Percentiles rank a stretch among this genome's conserved stretches.
phyloP scores from a whole-genome alignment of 2,797 vertebrate genomes.

The Protonibea diacanthus region DNA sequence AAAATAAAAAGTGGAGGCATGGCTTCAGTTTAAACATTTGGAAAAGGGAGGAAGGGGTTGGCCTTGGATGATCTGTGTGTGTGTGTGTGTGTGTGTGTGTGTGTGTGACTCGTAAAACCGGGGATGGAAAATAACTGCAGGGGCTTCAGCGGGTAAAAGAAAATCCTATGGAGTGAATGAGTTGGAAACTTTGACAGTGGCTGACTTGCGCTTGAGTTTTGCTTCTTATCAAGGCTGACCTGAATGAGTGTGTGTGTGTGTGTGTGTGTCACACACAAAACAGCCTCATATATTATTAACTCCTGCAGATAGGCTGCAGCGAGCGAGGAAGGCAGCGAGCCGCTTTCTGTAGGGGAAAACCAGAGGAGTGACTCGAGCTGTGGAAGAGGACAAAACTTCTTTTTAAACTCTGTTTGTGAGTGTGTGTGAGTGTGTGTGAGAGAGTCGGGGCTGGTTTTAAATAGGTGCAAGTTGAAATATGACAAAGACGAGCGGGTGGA shows the following conservation, averaged over 20 bases:
- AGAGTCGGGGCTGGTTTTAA: not conserved
- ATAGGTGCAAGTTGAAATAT: not conserved
- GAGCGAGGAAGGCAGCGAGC: conserved; percentile 9
- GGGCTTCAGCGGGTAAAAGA: not conserved
- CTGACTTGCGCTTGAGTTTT: not conserved
- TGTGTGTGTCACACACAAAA: conserved; percentile 53
- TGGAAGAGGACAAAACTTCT: conserved; percentile 26
- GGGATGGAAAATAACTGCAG: conserved; percentile 56
- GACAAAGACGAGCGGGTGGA: conserved; percentile 6
- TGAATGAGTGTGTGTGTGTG: conserved; percentile 33
- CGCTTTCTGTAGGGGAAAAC: conserved; percentile 25
- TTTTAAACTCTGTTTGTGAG: not conserved
- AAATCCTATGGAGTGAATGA: conserved; percentile 35
- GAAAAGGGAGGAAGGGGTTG: conserved; percentile 33
- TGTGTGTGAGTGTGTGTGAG: too few species aligned
- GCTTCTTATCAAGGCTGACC: conserved; percentile 61
- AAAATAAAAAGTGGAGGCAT: conserved; percentile 49
- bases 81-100: too few species aligned
- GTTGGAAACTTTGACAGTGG: conserved; percentile 54
- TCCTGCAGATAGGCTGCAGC: conserved; percentile 61
- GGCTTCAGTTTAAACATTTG: conserved; percentile 53
- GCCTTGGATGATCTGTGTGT: not conserved
- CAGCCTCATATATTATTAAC: conserved; percentile 85
- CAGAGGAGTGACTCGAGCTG: conserved; percentile 7
- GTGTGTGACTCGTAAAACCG: conserved; percentile 36